These are phyloP conservation scores for Epizoanthus fatuus DNA, from an alignment of 92 coral and sea anemone genomes.

Conservation along the genomic window DNA sequence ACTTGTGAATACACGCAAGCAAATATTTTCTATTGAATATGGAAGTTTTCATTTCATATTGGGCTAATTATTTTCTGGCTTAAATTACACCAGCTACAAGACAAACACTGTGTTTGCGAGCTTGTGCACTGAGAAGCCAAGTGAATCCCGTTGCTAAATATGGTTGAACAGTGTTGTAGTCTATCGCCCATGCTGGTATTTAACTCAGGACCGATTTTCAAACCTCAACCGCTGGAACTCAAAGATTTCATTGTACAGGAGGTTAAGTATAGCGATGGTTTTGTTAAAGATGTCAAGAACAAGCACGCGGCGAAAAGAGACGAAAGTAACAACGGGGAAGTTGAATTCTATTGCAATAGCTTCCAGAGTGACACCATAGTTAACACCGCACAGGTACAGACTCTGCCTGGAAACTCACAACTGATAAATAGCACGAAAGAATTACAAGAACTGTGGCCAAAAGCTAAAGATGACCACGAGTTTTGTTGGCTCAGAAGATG, in stretches of 20 bases:
- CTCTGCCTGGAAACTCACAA: neutral
- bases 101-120: neutral
- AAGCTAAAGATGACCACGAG: conserved; percentile 10
- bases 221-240: neutral
- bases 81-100: neutral
- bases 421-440: neutral
- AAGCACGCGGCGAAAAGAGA: neutral
- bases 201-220: conserved; percentile 17
- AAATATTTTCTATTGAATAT: neutral
- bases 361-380: neutral
- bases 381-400: neutral
- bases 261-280: neutral
- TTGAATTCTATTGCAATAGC: neutral
- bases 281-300: neutral
- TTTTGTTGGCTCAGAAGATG: conserved; percentile 30
- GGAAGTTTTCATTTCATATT: neutral
- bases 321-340: neutral
- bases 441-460: neutral
- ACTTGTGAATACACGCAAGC: conserved; percentile 8
- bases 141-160: neutral
- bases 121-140: neutral
- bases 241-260: neutral
- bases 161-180: conserved; percentile 6
- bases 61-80: neutral
- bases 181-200: conserved; percentile 27